phyloP scores from a whole-genome alignment of 1,140 invertebrate genomes.

The Cecropterus lyciades region DNA sequence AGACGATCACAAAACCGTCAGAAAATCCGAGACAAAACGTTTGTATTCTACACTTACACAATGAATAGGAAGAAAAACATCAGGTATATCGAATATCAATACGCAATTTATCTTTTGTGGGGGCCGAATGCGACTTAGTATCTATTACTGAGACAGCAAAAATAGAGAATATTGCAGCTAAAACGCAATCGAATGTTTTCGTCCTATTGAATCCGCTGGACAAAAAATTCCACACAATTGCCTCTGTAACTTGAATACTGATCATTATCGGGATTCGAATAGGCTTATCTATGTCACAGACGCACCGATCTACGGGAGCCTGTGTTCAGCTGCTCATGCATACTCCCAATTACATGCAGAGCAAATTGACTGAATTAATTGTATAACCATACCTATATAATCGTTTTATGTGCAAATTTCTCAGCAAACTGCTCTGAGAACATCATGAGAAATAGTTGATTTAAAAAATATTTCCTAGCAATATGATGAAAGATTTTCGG shows the following conservation, averaged over 20 bases:
- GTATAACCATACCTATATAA: not conserved
- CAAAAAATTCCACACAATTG: conserved; percentile 70
- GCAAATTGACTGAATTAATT: conserved; percentile 37
- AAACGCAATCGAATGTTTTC: conserved; percentile 78
- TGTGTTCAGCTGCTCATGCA: conserved; percentile 53
- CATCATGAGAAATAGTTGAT: no score
- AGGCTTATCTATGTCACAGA: conserved; percentile 63
- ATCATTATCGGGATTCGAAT: conserved; percentile 73
- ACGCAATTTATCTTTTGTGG: conserved; percentile 75
- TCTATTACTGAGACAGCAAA: conserved; percentile 65
- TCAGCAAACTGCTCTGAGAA: no score
- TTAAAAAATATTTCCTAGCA: no score
- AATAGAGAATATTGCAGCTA: conserved; percentile 64
- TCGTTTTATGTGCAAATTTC: no score
- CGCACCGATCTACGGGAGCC: conserved; percentile 27
- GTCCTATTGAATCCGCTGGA: conserved; percentile 48
- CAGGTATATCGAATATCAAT: conserved; percentile 77
- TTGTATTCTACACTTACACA: conserved; percentile 53
- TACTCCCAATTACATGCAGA: conserved; percentile 59
- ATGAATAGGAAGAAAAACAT: conserved; percentile 67
- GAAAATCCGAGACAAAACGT: conserved; percentile 64
- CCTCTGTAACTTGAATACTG: conserved; percentile 74
- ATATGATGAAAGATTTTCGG: no score
- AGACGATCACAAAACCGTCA: conserved; percentile 31
- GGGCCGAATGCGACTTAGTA: conserved; percentile 61